Conservation (phyloP, 2,797 vertebrate genomes). For the Poeciliopsis infans region DNA sequence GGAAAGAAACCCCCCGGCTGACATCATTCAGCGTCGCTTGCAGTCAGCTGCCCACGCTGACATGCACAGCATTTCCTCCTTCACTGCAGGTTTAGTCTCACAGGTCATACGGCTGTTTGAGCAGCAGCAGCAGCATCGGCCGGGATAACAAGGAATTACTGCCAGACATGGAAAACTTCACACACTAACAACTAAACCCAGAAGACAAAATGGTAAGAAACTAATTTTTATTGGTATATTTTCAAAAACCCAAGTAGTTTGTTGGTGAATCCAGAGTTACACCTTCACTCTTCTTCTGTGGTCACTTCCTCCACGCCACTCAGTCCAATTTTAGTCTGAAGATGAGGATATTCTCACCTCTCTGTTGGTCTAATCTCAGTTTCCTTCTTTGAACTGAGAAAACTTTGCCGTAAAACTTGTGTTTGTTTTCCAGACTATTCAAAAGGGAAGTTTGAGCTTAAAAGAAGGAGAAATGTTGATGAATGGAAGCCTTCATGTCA, state of each 20-base stretch:
- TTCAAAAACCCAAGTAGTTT: neutral
- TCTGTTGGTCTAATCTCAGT: conserved; percentile 3
- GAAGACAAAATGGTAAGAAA: conserved; percentile 66
- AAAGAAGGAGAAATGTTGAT: conserved; percentile 18
- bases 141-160: conserved; percentile 30
- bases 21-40: neutral
- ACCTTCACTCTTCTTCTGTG: neutral
- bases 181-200: conserved; percentile 22
- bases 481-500: conserved; percentile 43
- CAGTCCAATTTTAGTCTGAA: neutral
- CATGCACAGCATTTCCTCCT: conserved; percentile 65
- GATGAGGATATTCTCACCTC: neutral
- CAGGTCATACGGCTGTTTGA: conserved; percentile 25
- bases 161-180: conserved; percentile 52
- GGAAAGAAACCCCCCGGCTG: conserved; percentile 13
- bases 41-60: conserved; percentile 13
- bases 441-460: conserved; percentile 39
- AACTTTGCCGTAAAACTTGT: neutral
- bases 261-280: neutral
- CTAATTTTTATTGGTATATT: neutral
- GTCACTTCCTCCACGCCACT: conserved; percentile 20
- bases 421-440: neutral
- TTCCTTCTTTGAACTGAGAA: neutral
- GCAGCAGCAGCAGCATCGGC: conserved; percentile 4
- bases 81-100: conserved; percentile 37